phyloP scores from a whole-genome alignment of 2,113 vertebrate species.

The Stegostoma tigrinum region DNA sequence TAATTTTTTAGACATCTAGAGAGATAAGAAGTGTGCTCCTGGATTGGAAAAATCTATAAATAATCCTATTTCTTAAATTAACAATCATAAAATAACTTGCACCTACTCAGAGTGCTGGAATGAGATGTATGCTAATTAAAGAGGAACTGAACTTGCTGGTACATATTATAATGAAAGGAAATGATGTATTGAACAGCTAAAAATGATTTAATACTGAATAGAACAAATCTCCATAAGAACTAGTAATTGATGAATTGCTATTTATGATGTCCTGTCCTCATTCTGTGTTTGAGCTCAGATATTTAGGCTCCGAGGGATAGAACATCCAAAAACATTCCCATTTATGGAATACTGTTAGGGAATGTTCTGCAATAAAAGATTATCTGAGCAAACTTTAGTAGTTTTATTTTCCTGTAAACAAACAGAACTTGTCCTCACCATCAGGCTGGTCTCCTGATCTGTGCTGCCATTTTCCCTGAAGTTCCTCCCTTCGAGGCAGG shows the following conservation, averaged over 20 bases:
- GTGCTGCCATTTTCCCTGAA: slow-evolving; percentile 11
- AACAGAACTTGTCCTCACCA: neutral
- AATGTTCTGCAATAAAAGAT: neutral
- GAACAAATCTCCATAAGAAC: neutral
- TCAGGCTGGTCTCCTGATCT: neutral
- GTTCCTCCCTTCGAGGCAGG: neutral
- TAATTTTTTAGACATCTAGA: neutral
- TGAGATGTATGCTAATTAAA: neutral
- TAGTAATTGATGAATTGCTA: neutral
- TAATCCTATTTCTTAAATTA: neutral
- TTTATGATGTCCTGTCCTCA: too few species aligned
- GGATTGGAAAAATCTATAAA: neutral
- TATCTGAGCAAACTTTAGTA: neutral
- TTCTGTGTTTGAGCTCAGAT: neutral
- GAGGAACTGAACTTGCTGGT: neutral
- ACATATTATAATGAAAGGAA: neutral
- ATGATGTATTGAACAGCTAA: neutral
- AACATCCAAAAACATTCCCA: neutral
- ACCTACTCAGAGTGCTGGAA: too few species aligned
- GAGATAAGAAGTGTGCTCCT: neutral
- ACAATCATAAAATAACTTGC: neutral
- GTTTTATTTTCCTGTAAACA: neutral
- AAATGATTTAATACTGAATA: neutral
- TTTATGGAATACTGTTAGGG: neutral
- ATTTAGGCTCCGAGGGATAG: neutral